phyloP scores from a whole-genome alignment of 2,888 invertebrate genomes.

The Drosophila niveifrons region DNA sequence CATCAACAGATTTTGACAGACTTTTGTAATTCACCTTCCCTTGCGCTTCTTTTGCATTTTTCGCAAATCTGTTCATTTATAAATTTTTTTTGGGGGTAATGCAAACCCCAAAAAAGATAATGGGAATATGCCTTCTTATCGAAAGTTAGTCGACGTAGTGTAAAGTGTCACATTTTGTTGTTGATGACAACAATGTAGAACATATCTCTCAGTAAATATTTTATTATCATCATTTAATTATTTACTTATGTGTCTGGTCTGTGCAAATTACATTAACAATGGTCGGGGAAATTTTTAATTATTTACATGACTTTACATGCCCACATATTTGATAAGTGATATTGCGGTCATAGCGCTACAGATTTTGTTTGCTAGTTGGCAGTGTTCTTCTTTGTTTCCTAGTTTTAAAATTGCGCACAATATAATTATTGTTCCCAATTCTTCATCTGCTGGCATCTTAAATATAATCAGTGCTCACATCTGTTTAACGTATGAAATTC shows the following conservation, averaged over 20 bases:
- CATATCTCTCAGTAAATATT: slow-evolving; percentile 20
- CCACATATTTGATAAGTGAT: slow-evolving; percentile 6
- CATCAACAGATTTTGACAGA: slow-evolving; percentile 32
- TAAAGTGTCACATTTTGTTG: slow-evolving; percentile 22
- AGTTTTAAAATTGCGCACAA: neutral
- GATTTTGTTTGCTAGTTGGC: neutral
- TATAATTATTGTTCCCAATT: neutral
- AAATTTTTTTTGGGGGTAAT: slow-evolving; percentile 8
- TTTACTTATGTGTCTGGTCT: slow-evolving; percentile 18
- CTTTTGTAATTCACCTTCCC: neutral
- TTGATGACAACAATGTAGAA: slow-evolving; percentile 23
- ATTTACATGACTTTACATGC: slow-evolving; percentile 8
- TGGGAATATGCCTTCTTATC: slow-evolving; percentile 4
- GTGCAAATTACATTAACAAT: slow-evolving; percentile 9
- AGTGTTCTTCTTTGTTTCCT: too few relatives aligned
- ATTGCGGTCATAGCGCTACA: slow-evolving; percentile 7
- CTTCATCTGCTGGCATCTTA: neutral
- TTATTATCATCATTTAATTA: slow-evolving; percentile 11
- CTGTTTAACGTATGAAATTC: neutral
- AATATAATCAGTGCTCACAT: neutral
- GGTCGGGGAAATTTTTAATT: slow-evolving; percentile 1
- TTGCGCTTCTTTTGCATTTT: slow-evolving; percentile 9
- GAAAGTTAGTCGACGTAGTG: slow-evolving; percentile 12
- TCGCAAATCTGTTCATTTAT: slow-evolving; percentile 12
- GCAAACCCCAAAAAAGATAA: slow-evolving; percentile 18